Conservation (phyloP, 2,797 vertebrate species). For the Neosilurus mollespiculum region DNA sequence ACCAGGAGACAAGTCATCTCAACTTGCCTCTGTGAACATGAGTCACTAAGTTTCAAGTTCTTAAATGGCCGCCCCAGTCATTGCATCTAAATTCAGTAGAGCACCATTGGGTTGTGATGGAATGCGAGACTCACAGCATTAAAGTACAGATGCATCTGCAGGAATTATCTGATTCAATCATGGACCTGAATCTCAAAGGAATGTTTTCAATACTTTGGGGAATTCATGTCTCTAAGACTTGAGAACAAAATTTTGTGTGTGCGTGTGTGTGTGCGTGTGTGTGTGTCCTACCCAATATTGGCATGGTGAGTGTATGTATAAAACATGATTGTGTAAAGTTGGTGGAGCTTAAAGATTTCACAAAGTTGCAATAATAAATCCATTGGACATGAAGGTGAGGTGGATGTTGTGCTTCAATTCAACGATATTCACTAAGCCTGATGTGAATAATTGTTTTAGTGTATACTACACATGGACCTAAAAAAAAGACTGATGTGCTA, state of each 20-base stretch:
- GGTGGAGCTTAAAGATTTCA: too few species aligned
- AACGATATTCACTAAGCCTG: too few species aligned
- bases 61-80: neutral
- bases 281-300: neutral
- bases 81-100: neutral
- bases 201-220: neutral
- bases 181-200: neutral
- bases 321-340: too few species aligned
- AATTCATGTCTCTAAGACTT: neutral
- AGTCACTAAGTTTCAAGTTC: neutral
- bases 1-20: neutral
- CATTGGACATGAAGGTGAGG: too few species aligned
- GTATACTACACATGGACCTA: too few species aligned
- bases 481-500: too few species aligned
- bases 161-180: conserved; percentile 1
- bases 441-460: too few species aligned
- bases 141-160: neutral
- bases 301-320: neutral
- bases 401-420: too few species aligned
- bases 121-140: neutral
- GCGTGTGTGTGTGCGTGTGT: neutral
- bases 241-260: neutral
- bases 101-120: neutral
- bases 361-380: too few species aligned
- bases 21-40: neutral